Evolutionary conservation across 2,888 invertebrate genomes (phyloP).

Genomic region (Nymphalis urticae): DNA sequence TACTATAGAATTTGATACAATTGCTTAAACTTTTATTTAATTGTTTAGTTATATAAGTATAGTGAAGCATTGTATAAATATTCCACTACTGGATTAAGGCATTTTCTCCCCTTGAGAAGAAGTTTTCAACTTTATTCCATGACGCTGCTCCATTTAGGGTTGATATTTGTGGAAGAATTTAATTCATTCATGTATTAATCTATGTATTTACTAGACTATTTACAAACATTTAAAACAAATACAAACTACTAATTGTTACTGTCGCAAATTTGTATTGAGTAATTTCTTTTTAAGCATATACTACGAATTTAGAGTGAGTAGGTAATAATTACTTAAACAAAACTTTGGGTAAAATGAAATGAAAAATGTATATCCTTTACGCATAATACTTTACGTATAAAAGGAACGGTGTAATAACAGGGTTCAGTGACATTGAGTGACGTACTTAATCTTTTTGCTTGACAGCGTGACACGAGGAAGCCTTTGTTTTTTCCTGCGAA

Average conservation of each 20-base stretch:
- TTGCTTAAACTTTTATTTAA: slow-evolving; percentile 2
- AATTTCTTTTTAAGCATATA: background rate
- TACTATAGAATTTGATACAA: slow-evolving; percentile 29
- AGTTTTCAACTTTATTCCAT: too few species aligned
- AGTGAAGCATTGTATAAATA: background rate
- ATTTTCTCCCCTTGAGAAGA: too few species aligned
- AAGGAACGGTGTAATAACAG: slow-evolving; percentile 20
- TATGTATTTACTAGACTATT: too few species aligned
- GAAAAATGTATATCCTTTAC: slow-evolving; percentile 1
- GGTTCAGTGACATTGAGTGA: slow-evolving; percentile 51
- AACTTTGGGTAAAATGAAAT: background rate
- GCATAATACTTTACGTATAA: slow-evolving; percentile 11
- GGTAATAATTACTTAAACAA: background rate
- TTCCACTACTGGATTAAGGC: background rate
- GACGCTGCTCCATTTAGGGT: too few species aligned
- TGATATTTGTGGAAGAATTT: too few species aligned
- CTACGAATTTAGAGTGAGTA: background rate
- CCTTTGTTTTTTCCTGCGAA: slow-evolving; percentile 32
- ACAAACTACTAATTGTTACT: too few species aligned
- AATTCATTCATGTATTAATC: too few species aligned
- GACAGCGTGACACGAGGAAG: slow-evolving; percentile 25
- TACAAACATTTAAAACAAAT: too few species aligned
- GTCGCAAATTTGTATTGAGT: too few species aligned
- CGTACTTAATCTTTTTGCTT: slow-evolving; percentile 42
- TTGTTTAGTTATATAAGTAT: background rate